Percentiles rank a stretch among this genome's conserved stretches.
phyloP scores from a whole-genome alignment of 2,113 vertebrate species.

The Oreamnos americanus region DNA sequence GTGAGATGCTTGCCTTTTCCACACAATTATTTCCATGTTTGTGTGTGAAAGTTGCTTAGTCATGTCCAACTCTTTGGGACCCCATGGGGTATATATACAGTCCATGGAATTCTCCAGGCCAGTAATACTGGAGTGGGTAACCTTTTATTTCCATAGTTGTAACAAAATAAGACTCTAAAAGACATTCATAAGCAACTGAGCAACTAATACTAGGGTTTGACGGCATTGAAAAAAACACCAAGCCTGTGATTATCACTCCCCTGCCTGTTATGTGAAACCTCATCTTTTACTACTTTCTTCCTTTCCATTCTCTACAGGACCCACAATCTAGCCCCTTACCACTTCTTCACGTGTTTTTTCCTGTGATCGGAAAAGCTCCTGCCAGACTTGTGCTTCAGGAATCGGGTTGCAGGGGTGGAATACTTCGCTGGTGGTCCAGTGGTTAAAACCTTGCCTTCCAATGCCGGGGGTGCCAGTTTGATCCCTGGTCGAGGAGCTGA shows the following conservation, averaged over 20 bases:
- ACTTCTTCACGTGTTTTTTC: background rate
- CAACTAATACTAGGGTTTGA: background rate
- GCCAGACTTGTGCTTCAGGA: background rate
- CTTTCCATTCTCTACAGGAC: background rate
- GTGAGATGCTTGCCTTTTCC: background rate
- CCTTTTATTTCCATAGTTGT: background rate
- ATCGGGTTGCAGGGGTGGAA: background rate
- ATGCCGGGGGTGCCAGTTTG: fast-evolving
- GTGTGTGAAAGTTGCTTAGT: background rate
- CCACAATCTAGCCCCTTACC: background rate
- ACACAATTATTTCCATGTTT: background rate
- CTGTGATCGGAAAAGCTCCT: background rate
- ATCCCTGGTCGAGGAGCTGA: background rate
- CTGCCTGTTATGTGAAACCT: background rate
- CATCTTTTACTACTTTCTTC: background rate
- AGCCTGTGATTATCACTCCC: background rate
- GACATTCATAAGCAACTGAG: background rate
- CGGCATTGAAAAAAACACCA: background rate
- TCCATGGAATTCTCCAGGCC: background rate
- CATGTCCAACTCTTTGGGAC: background rate
- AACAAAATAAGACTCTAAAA: background rate
- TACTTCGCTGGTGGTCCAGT: background rate
- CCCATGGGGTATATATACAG: background rate
- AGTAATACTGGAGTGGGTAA: background rate
- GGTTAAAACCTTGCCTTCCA: background rate